Evolutionary conservation across 2,888 invertebrate genomes (phyloP), one percentile per base, ranked within the genome.

Genomic region (Drosophila incognita): DNA sequence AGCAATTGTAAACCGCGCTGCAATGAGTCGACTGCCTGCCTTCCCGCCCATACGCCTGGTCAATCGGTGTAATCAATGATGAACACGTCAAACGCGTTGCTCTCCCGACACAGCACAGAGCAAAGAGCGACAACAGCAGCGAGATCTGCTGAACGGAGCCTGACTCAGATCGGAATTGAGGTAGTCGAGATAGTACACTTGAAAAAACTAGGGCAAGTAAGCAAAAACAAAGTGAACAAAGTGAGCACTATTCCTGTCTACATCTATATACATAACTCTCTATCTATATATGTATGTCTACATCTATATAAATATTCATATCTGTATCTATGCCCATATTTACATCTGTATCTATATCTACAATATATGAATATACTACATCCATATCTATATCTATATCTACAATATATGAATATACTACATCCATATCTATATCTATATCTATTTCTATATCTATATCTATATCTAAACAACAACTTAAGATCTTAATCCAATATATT

Each of bases 1-100:
- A 65, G 65, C 29, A 36, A 5, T 56, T 29, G 35, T 2, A 63
- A 10, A 52, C 18, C 7, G 2, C 6, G 48, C 27, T 52, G 38
- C 57, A 71, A 53, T 71, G 48, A 72, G 38, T 61, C 24, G 46
- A 2, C 33, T 8, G n/a, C 4, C n/a, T 40, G n/a, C n/a, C 2
- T n/a, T 5, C 21, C 31, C 52, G 21, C 46, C 15, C 13, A 7
- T 11, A 1, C 4, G 15, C 24, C 4, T 8, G 27, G 15, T 10
- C 29, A 36, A 36, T 36, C 13, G 13, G 1, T 56, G 56, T 56
- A 54, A 49, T 67, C 40, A 56, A 40, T 27, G 27, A 48, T 48
- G 54, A 21, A 27, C 33, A 29, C 27, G 40, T 27, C 27, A 36
- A 60, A 31, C 36, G 60, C 49, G 27, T 27, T 21, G 15, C 29